phyloP scores from a whole-genome alignment of 2,113 vertebrate genomes.

The Sylvilagus bachmani region DNA sequence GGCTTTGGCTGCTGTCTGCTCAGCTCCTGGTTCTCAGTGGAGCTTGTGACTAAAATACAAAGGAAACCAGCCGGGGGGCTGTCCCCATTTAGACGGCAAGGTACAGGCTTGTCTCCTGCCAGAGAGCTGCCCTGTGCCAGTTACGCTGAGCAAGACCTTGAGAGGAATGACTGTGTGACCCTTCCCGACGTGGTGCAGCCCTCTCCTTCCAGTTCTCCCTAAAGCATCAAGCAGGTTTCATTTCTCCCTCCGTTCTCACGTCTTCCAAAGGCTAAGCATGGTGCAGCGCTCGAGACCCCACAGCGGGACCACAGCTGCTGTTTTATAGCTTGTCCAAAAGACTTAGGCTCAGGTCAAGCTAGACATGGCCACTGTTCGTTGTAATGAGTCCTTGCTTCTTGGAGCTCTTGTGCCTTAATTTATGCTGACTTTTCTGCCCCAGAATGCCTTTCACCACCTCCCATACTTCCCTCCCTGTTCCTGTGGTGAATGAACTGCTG shows the following conservation, averaged over 20 bases:
- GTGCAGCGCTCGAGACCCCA: accelerated
- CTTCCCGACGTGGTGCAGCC: accelerated
- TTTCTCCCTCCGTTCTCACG: background rate
- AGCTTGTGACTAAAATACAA: background rate
- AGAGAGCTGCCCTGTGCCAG: background rate
- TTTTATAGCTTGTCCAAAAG: background rate
- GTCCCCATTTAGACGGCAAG: background rate
- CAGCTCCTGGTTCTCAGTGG: background rate
- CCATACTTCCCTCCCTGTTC: background rate
- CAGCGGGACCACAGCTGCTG: background rate
- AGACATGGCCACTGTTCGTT: background rate
- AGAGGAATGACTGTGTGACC: background rate
- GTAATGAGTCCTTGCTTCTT: background rate
- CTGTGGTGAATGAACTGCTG: background rate
- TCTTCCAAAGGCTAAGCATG: background rate
- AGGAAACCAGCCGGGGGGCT: background rate
- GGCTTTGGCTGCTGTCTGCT: background rate
- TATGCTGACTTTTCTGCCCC: background rate
- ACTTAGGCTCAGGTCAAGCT: background rate
- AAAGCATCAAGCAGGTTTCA: too few species aligned
- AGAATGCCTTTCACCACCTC: background rate
- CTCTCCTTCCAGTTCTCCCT: background rate
- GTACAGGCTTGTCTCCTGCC: background rate
- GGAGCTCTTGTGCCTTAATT: background rate
- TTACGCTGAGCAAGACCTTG: background rate